phyloP scores from a whole-genome alignment of 2,888 invertebrate genomes.

The Drosophila nigricruria region DNA sequence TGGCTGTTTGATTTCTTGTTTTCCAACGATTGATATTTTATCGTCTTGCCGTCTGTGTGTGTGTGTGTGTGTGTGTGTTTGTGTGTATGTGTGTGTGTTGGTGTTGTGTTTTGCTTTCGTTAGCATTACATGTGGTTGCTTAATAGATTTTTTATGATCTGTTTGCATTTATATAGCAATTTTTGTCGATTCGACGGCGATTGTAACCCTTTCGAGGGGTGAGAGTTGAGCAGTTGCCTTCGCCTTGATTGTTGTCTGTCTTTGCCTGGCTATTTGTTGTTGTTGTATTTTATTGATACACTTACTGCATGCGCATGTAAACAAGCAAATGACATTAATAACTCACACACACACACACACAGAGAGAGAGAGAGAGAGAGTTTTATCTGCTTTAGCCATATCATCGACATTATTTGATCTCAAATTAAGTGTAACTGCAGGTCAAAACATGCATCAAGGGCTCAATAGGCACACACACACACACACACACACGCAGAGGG shows the following conservation, averaged over 20 bases:
- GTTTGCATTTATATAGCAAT: slow-evolving; percentile 65
- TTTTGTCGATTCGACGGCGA: slow-evolving; percentile 25
- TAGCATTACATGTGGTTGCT: slow-evolving; percentile 73
- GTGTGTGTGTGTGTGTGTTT: slow-evolving; percentile 9
- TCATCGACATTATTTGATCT: slow-evolving; percentile 22
- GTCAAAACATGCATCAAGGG: slow-evolving; percentile 63
- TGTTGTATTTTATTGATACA: slow-evolving; percentile 53
- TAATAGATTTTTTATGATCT: slow-evolving; percentile 82
- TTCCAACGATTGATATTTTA: slow-evolving; percentile 82
- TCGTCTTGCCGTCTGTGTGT: slow-evolving; percentile 48
- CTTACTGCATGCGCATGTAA: slow-evolving; percentile 64
- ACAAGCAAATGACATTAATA: slow-evolving; percentile 76
- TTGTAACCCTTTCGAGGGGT: slow-evolving; percentile 29
- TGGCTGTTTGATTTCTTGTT: slow-evolving; percentile 82
- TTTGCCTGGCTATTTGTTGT: slow-evolving; percentile 1
- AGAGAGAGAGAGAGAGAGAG: too few species aligned
- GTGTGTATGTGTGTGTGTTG: slow-evolving; percentile 11
- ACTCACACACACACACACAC: slow-evolving; percentile 20
- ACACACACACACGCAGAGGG: too few species aligned
- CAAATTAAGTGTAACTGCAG: slow-evolving; percentile 76
- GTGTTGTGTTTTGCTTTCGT: slow-evolving; percentile 42
- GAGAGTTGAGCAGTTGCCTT: not conserved
- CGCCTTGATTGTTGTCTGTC: slow-evolving; percentile 1
- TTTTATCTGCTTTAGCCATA: slow-evolving; percentile 12
- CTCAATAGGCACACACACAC: slow-evolving; percentile 14